Evolutionary conservation across 2,888 invertebrate genomes (phyloP).

Genomic region (Eulithis prunata): DNA sequence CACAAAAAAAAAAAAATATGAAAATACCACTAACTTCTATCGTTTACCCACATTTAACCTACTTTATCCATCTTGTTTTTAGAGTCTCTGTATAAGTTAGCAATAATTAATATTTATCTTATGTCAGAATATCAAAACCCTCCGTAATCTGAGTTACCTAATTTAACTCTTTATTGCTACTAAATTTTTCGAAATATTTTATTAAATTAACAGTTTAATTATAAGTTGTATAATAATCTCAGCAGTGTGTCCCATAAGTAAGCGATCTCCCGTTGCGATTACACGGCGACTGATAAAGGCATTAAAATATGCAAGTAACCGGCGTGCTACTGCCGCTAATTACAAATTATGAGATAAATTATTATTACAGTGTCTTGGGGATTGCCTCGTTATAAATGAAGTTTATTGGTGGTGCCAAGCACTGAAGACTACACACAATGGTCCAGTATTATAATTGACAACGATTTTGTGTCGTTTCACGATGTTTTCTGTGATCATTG

Average conservation of each 20-base stretch:
- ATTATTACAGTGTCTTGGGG: constrained; percentile 18
- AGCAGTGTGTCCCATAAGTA: constrained; percentile 50
- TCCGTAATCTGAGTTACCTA: no score
- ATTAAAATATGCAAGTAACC: constrained; percentile 73
- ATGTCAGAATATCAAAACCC: no score
- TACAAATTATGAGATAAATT: constrained; percentile 30
- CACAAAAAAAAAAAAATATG: not conserved
- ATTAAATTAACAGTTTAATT: not conserved
- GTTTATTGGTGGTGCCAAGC: constrained; percentile 12
- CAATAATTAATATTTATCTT: no score
- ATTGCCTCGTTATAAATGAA: constrained; percentile 24
- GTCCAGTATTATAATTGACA: no score
- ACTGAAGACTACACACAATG: not conserved
- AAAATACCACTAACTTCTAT: no score
- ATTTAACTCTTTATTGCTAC: no score
- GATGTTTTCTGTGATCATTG: no score
- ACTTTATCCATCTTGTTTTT: no score
- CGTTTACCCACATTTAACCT: no score
- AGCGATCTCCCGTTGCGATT: constrained; percentile 60
- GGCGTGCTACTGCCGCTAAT: constrained; percentile 38
- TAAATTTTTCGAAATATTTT: no score
- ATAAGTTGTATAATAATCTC: constrained; percentile 13
- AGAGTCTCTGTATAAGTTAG: no score
- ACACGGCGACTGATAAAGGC: constrained; percentile 63
- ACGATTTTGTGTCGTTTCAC: no score